Evolutionary conservation across 2,797 vertebrate genomes (phyloP).

Genomic region (Okamejei kenojei): DNA sequence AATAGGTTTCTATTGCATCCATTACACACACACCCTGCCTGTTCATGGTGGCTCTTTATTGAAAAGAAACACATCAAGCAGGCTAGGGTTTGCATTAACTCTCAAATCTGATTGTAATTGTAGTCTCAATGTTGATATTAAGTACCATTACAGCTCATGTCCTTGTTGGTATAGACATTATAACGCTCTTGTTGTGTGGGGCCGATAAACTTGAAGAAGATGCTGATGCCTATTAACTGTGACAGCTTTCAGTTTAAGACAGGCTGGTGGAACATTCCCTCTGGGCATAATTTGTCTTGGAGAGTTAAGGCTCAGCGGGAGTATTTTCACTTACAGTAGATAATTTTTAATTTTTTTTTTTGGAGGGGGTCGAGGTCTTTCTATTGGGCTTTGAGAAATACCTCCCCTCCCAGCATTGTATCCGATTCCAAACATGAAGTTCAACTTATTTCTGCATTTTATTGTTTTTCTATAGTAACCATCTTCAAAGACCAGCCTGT

Average conservation of each 20-base stretch:
- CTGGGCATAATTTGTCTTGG: background rate
- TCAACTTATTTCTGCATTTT: background rate
- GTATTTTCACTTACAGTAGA: background rate
- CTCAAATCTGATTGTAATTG: background rate
- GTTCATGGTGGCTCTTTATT: background rate
- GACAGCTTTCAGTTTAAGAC: background rate
- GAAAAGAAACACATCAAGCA: background rate
- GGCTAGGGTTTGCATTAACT: background rate
- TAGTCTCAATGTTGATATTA: background rate
- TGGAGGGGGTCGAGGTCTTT: background rate
- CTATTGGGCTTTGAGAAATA: background rate
- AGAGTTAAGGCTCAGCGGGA: background rate
- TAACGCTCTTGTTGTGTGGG: background rate
- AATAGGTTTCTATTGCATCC: background rate
- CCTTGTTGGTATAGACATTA: background rate
- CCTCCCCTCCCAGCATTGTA: background rate
- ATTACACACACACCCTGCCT: background rate
- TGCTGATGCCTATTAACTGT: background rate
- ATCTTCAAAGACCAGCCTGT: background rate
- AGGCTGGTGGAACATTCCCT: background rate
- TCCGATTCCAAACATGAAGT: background rate
- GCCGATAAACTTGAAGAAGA: background rate
- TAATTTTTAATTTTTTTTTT: background rate
- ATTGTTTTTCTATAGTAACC: background rate
- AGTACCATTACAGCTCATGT: background rate